These are phyloP conservation scores for Timandra comae DNA, from an alignment of 2,888 invertebrate species.

Conservation along the genomic window DNA sequence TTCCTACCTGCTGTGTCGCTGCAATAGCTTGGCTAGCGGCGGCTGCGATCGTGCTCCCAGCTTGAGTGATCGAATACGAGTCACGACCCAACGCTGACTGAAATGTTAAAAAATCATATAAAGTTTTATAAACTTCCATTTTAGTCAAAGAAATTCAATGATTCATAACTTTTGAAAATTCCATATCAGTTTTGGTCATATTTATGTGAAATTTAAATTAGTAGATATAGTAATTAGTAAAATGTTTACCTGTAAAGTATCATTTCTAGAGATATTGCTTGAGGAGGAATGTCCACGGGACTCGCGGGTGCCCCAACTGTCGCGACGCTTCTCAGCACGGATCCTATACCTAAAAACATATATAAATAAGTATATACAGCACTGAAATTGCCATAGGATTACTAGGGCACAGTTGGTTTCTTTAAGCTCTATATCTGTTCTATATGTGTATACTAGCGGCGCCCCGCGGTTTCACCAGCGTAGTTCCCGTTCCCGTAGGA, in stretches of 20 bases:
- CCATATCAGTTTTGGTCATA: too few species aligned
- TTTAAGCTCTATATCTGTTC: neutral
- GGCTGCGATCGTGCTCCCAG: constrained; percentile 91
- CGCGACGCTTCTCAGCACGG: constrained; percentile 85
- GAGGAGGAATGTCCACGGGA: constrained; percentile 53
- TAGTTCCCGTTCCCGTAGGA: too few species aligned
- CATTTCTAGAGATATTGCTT: constrained; percentile 59
- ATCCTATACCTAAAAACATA: constrained; percentile 69
- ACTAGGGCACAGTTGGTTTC: neutral
- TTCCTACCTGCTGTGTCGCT: constrained; percentile 91
- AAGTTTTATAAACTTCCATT: too few species aligned
- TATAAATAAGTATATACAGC: too few species aligned
- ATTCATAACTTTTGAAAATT: too few species aligned
- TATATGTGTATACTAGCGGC: too few species aligned
- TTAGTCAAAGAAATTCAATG: too few species aligned
- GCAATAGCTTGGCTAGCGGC: constrained; percentile 98
- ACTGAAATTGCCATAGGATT: too few species aligned
- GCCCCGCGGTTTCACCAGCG: too few species aligned
- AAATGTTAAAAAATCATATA: too few species aligned
- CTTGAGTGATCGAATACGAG: constrained; percentile 86
- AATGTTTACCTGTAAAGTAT: constrained; percentile 61
- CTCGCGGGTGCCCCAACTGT: constrained; percentile 78
- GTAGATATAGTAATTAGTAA: too few species aligned
- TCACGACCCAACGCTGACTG: constrained; percentile 69
- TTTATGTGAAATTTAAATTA: too few species aligned